A percentile compares a stretch with the other conserved stretches of the same genome.
These are phyloP conservation scores for Seriola dumerili DNA, from an alignment of 2,113 vertebrate genomes.

Conservation along the genomic window DNA sequence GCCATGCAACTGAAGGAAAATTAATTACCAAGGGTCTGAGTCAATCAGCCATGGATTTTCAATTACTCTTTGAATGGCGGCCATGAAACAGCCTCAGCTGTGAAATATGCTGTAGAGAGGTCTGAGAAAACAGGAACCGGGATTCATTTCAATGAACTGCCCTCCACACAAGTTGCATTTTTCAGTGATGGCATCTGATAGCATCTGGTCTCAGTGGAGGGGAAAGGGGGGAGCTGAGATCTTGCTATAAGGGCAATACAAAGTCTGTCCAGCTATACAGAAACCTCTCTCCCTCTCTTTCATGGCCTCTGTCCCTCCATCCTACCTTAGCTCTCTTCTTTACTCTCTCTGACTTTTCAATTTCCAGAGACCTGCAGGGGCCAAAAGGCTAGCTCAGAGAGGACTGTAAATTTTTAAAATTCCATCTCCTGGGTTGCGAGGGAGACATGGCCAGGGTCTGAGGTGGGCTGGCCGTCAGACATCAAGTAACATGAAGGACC, in stretches of 20 bases:
- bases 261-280: constrained; percentile 49
- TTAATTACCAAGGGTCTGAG: constrained; percentile 74
- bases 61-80: constrained; percentile 71
- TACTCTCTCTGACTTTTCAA: constrained; percentile 78
- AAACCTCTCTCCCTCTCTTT: constrained; percentile 52
- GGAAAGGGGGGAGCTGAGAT: constrained; percentile 11
- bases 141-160: constrained; percentile 67
- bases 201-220: constrained; percentile 49
- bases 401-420: constrained; percentile 81
- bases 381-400: constrained; percentile 73
- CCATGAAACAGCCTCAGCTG: constrained; percentile 64
- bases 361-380: constrained; percentile 76
- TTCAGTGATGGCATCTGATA: constrained; percentile 55
- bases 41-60: constrained; percentile 81
- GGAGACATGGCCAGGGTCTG: constrained; percentile 62
- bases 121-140: constrained; percentile 49
- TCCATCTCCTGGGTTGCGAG: constrained; percentile 74
- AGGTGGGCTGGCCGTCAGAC: constrained; percentile 65
- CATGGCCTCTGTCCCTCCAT: constrained; percentile 44
- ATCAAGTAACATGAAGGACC: constrained; percentile 60
- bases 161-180: constrained; percentile 57
- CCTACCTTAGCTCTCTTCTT: constrained; percentile 54
- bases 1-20: constrained; percentile 63
- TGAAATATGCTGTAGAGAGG: constrained; percentile 58
- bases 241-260: constrained; percentile 52